Evolutionary conservation across 2,888 invertebrate species (phyloP), one percentile per base, ranked within the genome.

Genomic region (Megaustenia siamemsis): DNA sequence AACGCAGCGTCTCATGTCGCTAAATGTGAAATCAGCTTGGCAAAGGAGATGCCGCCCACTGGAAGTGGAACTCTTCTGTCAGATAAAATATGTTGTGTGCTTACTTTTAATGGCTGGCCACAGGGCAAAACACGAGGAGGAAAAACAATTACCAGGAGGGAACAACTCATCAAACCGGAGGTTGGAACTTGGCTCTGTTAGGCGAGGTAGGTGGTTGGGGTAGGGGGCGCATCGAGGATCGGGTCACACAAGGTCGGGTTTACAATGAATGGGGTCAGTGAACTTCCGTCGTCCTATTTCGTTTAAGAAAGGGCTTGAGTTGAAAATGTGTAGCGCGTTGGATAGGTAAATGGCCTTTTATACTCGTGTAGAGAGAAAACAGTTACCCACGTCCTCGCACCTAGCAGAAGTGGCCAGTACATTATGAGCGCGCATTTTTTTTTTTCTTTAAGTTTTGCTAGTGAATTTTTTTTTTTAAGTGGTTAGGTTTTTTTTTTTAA

Each of bases 81-180:
- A 77, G 63, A 18, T 38, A 43, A n/a, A 43, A 40, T 60, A 15
- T 40, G 56, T 38, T n/a, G 60, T 24, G 77, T 77, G 40, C 40
- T n/a, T 77, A 77, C 28, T 12, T 60, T 56, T 77, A 77, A 77
- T 77, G 60, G 60, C 63, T 77, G 63, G 77, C 77, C 77, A 77
- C 4, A 38, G 76, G 77, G 60, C 77, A 77, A 38, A 35, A 18
- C 56, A 38, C 38, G 24, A 77, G 40, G 77, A 77, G 77, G 77
- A 60, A 77, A 77, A 77, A 77, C 77, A 77, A 77, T 77, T 77
- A 77, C 40, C 4, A 28, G 43, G 28, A 60, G 18, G 60, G 60
- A 15, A 60, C 63, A 77, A n/a, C 77, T 40, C 60, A 77, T 77
- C 77, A 76, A 76, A 56, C 56, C 1, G 6, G 40, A 68, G 45